Base-by-base conservation (phyloP, 2,113 vertebrate genomes). In the Salminus brasiliensis region DNA sequence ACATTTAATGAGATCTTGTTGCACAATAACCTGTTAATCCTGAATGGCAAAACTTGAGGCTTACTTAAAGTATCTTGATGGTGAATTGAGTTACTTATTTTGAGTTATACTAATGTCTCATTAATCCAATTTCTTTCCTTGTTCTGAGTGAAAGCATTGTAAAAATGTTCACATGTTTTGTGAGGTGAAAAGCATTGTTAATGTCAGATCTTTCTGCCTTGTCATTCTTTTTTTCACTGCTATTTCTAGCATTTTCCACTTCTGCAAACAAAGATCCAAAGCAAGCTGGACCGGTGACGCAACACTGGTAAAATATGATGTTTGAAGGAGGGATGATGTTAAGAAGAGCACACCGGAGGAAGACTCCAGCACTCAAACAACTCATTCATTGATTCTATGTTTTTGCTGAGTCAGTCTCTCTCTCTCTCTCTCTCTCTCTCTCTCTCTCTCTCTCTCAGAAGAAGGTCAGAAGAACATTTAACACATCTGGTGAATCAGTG, bases 401-500 rank as follows among this genome's bases (percentile, higher is more conserved):
- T 25, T 70, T 53, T 53, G 30, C 49, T 32, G 30, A 0, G 62
- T 53, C 9, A 45, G 41, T n/a, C n/a, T n/a, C n/a, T n/a, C 36
- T 59, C 60, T 55, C 36, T 4, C 29, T 53, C 52, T 74, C 49
- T 59, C 34, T 63, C 25, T 30, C 34, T 45, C 30, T 16, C 67
- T 62, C 65, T 72, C 57, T 36, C 49, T 45, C 30, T 78, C n/a
- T 34, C 62, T 74, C 29, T 29, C 39, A 9, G 39, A 23, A 39
- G 62, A 16, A 34, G 3, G 62, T 43, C 41, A 27, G 41, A 43
- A 21, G 72, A 15, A 49, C 76, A 57, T 60, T 68, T 70, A 71
- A 27, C 67, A 71, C 66, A 62, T 78, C 39, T 60, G 68, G 72
- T 63, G 76, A 79, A 79, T 72, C 55, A 30, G n/a, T 71, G 15